phyloP scores from a whole-genome alignment of 2,797 vertebrate genomes.

The Pseudocheirus occidentalis region DNA sequence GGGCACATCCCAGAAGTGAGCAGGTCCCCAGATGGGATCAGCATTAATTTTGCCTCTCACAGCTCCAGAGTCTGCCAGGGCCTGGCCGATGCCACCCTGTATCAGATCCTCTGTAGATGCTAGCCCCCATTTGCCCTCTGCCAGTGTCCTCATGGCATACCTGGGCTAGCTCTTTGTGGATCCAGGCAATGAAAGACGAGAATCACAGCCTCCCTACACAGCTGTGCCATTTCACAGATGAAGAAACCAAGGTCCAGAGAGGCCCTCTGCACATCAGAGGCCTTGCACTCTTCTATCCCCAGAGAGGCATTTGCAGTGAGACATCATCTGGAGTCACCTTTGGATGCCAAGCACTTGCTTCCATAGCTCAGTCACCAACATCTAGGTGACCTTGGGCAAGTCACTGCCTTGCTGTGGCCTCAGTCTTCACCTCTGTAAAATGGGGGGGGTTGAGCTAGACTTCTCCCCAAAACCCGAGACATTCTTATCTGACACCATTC shows the following conservation, averaged over 20 bases:
- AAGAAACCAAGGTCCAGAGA: not conserved
- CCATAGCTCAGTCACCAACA: not conserved
- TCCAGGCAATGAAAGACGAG: not conserved
- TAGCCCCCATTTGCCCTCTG: too few relatives aligned
- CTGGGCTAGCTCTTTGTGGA: not conserved
- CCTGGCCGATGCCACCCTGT: too few relatives aligned
- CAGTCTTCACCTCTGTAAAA: not conserved
- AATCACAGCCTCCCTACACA: too few relatives aligned
- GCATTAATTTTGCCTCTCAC: not conserved
- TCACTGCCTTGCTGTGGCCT: not conserved
- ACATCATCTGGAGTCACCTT: not conserved
- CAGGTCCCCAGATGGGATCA: not conserved
- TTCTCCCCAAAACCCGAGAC: not conserved
- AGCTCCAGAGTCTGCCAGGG: not conserved
- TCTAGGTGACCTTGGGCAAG: not conserved
- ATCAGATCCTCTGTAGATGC: not conserved
- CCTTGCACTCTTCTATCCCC: not conserved
- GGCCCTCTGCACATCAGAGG: not conserved
- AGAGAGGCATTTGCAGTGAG: not conserved
- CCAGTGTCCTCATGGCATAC: not conserved
- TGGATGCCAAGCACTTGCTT: not conserved
- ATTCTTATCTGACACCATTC: not conserved
- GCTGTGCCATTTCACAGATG: not conserved
- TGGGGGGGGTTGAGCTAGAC: not conserved
- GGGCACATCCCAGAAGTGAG: not conserved